These are phyloP conservation scores for Drosophila obscura DNA, from an alignment of 1,140 invertebrate genomes.

Conservation along the genomic window DNA sequence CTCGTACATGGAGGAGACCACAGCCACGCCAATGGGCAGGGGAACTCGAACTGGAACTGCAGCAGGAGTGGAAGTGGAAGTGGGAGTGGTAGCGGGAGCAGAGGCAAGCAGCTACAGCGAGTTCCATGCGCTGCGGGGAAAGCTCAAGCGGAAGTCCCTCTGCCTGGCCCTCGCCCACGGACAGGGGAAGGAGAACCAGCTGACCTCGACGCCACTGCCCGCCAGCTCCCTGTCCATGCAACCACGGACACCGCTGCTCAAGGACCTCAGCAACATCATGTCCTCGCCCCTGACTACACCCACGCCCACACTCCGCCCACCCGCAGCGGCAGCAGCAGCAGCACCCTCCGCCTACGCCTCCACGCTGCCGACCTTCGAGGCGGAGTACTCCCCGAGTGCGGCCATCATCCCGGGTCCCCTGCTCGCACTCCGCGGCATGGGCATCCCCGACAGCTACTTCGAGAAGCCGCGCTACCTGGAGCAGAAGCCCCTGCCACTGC, in stretches of 20 bases:
- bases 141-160: constrained; percentile 50
- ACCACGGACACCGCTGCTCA: constrained; percentile 46
- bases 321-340: not conserved
- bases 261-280: constrained; percentile 75
- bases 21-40: no score
- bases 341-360: constrained; percentile 41
- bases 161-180: constrained; percentile 1
- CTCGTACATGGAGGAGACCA: constrained; percentile 53
- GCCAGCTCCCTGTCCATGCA: constrained; percentile 16
- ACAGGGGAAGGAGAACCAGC: constrained; percentile 73
- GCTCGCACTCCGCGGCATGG: constrained; percentile 74
- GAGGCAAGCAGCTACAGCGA: constrained; percentile 41
- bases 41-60: not conserved
- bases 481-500: constrained; percentile 31
- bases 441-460: constrained; percentile 80
- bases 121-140: constrained; percentile 43
- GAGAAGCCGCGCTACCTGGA: constrained; percentile 79
- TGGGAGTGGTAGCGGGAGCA: not conserved
- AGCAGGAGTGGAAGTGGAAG: no score
- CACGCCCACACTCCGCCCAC: not conserved
- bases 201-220: constrained; percentile 77
- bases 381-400: constrained; percentile 75
- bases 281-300: constrained; percentile 41
- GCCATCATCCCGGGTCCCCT: constrained; percentile 68
- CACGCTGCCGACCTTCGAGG: constrained; percentile 70